Base-by-base conservation (phyloP, 2,797 vertebrate genomes). In the Falco rusticolus region DNA sequence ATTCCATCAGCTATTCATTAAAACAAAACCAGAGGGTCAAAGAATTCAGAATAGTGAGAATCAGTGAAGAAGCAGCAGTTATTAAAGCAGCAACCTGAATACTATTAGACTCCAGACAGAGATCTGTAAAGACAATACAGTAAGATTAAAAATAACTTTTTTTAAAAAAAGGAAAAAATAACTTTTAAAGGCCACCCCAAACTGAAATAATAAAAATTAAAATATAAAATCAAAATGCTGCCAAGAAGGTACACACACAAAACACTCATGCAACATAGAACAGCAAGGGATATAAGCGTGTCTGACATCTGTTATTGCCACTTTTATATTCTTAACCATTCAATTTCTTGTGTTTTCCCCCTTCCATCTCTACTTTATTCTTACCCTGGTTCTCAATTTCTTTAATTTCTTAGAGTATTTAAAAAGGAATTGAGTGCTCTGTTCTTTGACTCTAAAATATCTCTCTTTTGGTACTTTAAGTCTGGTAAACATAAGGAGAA, bases 11-110 rank as follows among this genome's bases (percentile, higher is more conserved):
- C 31, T 60, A 37, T 11, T 64, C 57, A 71, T 75, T 61, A 68
- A 78, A 86, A 71, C 54, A 53, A 90, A 81, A 45, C n/a, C 61
- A 77, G 57, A 86, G 39, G 29, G 47, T 63, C 47, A 93, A 69
- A 82, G 9, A 75, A 63, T 17, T 86, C 21, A 71, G 66, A 75
- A 34, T 9, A 51, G 3, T 4, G 3, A 87, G 51, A 92, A 34
- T 6, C 51, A 37, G 9, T 9, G 41, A 21, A 77, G 65, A 72
- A 72, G 12, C 13, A 56, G 45, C 48, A 84, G 20, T 41, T 77
- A 39, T 10, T 80, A 50, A 85, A 70, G 22, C 26, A 90, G 39
- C 61, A 72, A 18, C 20, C 34, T 53, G 41, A 29, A 28, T 37
- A 64, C 7, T 48, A 31, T 19, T 9, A 39, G n/a, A 78, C 25